Conservation (phyloP, 1,140 invertebrate genomes). For the Drosophila punjabiensis region DNA sequence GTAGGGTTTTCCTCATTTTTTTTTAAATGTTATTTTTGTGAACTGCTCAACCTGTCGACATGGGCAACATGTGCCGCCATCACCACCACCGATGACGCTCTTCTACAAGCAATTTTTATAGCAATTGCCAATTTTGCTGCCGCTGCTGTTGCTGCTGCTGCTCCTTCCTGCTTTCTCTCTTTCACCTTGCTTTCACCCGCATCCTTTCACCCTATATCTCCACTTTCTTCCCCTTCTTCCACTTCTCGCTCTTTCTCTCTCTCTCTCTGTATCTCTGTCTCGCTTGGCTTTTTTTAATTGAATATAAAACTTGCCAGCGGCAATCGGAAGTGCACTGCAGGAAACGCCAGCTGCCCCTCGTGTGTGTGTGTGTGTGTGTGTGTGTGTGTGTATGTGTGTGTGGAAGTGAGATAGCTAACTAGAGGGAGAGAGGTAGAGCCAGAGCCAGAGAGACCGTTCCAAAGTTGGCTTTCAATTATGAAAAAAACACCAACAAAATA, state of each 20-base stretch:
- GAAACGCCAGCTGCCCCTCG: slow-evolving; percentile 70
- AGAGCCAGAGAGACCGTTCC: slow-evolving; percentile 7
- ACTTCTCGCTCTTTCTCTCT: slow-evolving; percentile 13
- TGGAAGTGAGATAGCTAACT: slow-evolving; percentile 12
- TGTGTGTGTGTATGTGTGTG: slow-evolving; percentile 60
- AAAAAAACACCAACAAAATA: slow-evolving; percentile 60
- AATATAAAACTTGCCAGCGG: slow-evolving; percentile 81
- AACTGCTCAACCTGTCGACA: slow-evolving; percentile 51
- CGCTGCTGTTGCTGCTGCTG: slow-evolving; percentile 26
- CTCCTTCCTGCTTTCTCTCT: slow-evolving; percentile 24
- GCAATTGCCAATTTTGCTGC: slow-evolving; percentile 74
- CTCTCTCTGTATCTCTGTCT: slow-evolving; percentile 11
- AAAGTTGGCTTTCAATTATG: slow-evolving; percentile 81
- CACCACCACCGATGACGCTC: slow-evolving; percentile 6
- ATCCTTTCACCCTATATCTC: slow-evolving; percentile 8
- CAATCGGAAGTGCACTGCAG: slow-evolving; percentile 81
- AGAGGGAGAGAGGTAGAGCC: not conserved
- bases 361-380: slow-evolving; percentile 48
- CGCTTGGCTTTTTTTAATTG: slow-evolving; percentile 71
- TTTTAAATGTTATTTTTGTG: slow-evolving; percentile 15
- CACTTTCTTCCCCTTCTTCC: slow-evolving; percentile 22
- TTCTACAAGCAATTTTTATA: slow-evolving; percentile 77
- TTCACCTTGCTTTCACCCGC: too few relatives aligned
- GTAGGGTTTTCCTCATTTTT: not conserved
- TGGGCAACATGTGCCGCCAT: slow-evolving; percentile 66